These are phyloP conservation scores for Carlito syrichta DNA, from an alignment of 2,113 vertebrate genomes.

Conservation along the genomic window DNA sequence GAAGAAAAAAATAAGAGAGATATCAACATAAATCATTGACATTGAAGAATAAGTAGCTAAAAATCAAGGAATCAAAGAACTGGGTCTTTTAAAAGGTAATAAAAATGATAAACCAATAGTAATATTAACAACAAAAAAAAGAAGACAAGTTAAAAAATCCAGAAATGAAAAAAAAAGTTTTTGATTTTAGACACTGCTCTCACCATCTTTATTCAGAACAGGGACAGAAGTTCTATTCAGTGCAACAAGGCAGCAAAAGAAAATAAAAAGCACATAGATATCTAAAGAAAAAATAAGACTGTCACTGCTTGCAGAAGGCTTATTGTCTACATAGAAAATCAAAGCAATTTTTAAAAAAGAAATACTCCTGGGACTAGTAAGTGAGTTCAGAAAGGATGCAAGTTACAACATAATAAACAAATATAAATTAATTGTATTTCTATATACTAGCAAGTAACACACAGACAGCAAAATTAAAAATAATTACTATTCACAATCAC, in stretches of 20 bases:
- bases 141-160: not conserved
- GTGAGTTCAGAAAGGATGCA: not conserved
- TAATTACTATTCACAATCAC: not conserved
- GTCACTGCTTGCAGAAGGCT: not conserved
- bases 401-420: not conserved
- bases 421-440: not conserved
- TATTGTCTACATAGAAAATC: not conserved
- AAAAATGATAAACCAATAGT: not conserved
- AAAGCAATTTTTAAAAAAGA: not conserved
- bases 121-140: not conserved
- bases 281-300: not conserved
- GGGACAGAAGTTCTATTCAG: not conserved
- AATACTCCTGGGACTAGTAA: not conserved
- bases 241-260: not conserved
- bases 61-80: not conserved
- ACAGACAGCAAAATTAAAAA: not conserved
- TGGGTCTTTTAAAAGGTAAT: not conserved
- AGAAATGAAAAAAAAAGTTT: not conserved
- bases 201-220: not conserved
- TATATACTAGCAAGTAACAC: not conserved
- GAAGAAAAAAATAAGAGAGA: not conserved
- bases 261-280: not conserved
- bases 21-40: not conserved
- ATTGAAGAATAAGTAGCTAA: not conserved
- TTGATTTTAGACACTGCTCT: not conserved